These are phyloP conservation scores for Anas acuta DNA, from an alignment of 2,797 vertebrate species.

Conservation along the genomic window DNA sequence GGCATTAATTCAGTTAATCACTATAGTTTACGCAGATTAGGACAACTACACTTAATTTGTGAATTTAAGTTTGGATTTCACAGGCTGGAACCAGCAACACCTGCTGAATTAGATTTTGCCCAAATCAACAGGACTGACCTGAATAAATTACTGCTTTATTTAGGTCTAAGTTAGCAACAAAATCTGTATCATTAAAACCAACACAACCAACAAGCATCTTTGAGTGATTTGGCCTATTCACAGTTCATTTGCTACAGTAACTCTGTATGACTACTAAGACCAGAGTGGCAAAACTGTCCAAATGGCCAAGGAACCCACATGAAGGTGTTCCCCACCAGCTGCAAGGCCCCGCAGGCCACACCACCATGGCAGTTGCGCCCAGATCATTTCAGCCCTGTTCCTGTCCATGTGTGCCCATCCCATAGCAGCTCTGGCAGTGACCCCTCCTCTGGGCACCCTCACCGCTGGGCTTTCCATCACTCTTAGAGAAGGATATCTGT, in stretches of 20 bases:
- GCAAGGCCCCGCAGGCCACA: neutral
- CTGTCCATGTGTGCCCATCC: neutral
- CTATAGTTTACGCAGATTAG: neutral
- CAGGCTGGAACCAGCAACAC: neutral
- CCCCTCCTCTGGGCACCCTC: neutral
- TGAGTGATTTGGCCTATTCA: neutral
- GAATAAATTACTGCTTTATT: neutral
- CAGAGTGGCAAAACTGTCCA: neutral
- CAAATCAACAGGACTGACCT: neutral
- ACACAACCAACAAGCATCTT: neutral
- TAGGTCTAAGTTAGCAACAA: neutral
- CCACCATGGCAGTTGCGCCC: neutral
- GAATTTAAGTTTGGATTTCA: neutral
- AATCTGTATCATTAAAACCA: neutral
- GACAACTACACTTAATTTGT: accelerated
- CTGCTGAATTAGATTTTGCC: neutral
- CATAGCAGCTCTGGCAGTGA: neutral
- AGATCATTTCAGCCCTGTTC: neutral
- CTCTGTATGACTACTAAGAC: neutral
- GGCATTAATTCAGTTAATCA: neutral
- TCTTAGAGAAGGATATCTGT: neutral
- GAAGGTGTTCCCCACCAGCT: neutral
- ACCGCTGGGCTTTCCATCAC: neutral
- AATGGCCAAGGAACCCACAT: neutral
- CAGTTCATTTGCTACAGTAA: neutral